A percentile compares a stretch with the other conserved stretches of the same genome.
phyloP scores from a whole-genome alignment of 53 echinoderm and acorn worm species.

The Paelopatides confundens region DNA sequence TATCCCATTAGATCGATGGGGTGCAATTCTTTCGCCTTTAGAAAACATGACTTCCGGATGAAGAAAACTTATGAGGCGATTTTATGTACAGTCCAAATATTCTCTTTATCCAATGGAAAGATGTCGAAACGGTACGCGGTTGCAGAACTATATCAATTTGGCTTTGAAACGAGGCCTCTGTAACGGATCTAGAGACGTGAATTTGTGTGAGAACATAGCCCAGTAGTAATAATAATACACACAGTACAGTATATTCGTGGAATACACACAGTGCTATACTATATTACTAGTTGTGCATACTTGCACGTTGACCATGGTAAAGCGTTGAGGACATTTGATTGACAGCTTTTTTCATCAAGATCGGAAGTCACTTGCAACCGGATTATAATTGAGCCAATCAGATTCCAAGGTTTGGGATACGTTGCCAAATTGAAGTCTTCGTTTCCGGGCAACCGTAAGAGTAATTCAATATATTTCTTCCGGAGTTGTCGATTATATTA shows the following conservation, averaged over 20 bases:
- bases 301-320: not conserved
- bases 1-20: not conserved
- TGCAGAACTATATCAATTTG: not conserved
- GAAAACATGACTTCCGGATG: conserved; percentile 5
- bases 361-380: conserved; percentile 93
- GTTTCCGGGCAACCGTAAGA: conserved; percentile 68
- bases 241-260: not conserved
- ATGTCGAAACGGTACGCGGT: not conserved
- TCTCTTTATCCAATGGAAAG: not conserved
- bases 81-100: not conserved
- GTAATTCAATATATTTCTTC: conserved; percentile 81
- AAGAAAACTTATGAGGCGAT: not conserved
- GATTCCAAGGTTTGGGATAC: conserved; percentile 65
- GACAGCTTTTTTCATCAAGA: conserved; percentile 97
- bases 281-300: not conserved
- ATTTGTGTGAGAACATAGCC: not conserved
- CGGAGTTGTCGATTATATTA: conserved; percentile 65
- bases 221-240: too few relatives aligned
- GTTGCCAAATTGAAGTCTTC: conserved; percentile 69
- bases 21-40: not conserved
- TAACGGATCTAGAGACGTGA: not conserved
- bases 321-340: conserved; percentile 65
- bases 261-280: not conserved
- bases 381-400: conserved; percentile 86
- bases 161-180: not conserved